These are phyloP conservation scores for Caprella mutica DNA, from an alignment of 2,888 invertebrate species.

Conservation along the genomic window DNA sequence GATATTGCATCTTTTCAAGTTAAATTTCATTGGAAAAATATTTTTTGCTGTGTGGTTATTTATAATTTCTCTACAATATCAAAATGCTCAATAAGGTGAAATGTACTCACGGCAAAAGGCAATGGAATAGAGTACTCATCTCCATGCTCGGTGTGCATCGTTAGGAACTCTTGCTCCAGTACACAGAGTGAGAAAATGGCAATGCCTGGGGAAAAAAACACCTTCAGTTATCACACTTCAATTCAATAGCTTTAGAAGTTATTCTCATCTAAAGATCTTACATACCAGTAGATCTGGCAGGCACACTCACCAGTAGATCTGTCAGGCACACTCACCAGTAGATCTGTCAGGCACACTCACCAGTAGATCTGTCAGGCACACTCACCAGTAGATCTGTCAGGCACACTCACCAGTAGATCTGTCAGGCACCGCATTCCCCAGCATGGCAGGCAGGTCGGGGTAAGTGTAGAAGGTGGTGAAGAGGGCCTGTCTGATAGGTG, in stretches of 20 bases:
- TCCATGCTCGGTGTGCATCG: slow-evolving; percentile 23
- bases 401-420: slow-evolving; percentile 20
- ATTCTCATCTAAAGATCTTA: too few relatives aligned
- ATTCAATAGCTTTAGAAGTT: too few relatives aligned
- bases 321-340: too few relatives aligned
- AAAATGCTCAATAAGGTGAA: too few relatives aligned
- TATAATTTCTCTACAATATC: too few relatives aligned
- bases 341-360: too few relatives aligned
- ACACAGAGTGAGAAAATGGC: slow-evolving; percentile 21
- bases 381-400: too few relatives aligned
- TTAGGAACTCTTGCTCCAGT: slow-evolving; percentile 26
- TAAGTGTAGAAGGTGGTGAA: slow-evolving; percentile 32
- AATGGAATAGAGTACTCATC: slow-evolving; percentile 29
- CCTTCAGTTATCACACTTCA: too few relatives aligned
- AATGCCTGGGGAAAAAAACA: slow-evolving; percentile 12
- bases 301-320: too few relatives aligned
- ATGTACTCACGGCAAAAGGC: slow-evolving; percentile 33
- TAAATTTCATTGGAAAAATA: background rate
- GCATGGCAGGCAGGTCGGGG: slow-evolving; percentile 25
- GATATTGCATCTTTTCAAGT: background rate
- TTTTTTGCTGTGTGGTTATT: background rate
- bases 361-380: too few relatives aligned
- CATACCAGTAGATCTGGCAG: too few relatives aligned
- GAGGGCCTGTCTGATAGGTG: slow-evolving; percentile 18
- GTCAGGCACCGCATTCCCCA: slow-evolving; percentile 22